Evolutionary conservation across 1,140 invertebrate species (phyloP).

Genomic region (Augochlora pura): DNA sequence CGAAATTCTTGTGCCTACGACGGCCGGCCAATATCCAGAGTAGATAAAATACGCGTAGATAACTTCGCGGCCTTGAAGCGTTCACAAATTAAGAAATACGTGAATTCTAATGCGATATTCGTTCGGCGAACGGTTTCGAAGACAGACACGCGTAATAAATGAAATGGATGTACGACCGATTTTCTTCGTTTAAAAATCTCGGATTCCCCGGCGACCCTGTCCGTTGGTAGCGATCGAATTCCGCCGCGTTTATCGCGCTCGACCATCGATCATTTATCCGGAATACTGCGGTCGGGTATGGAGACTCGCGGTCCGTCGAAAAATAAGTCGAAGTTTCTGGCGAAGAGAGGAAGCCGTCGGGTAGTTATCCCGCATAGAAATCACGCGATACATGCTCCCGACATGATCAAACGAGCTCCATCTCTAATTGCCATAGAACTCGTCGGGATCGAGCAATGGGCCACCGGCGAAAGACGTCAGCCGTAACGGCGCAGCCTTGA

Average conservation of each 20-base stretch:
- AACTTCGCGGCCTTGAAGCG: too few relatives aligned
- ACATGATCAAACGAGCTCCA: not conserved
- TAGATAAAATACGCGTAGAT: too few relatives aligned
- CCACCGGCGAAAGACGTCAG: conserved; percentile 38
- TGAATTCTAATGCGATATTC: too few relatives aligned
- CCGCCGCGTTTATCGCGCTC: not conserved
- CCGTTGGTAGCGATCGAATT: conserved; percentile 4
- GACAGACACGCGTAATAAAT: too few relatives aligned
- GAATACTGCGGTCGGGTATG: too few relatives aligned
- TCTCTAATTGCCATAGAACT: conserved; percentile 34
- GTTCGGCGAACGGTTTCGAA: too few relatives aligned
- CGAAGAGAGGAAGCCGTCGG: not conserved
- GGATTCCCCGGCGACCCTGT: not conserved
- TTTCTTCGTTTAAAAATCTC: too few relatives aligned
- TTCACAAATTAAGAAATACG: too few relatives aligned
- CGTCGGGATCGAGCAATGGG: conserved; percentile 32
- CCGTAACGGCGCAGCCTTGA: conserved; percentile 49
- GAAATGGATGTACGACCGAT: too few relatives aligned
- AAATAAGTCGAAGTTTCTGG: not conserved
- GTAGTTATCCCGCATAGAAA: not conserved
- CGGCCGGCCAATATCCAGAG: not conserved
- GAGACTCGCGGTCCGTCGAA: not conserved
- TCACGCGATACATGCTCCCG: conserved; percentile 8
- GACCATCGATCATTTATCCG: conserved; percentile 13
- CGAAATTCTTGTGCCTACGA: not conserved